Percentiles rank a stretch among this genome's conserved stretches.
Conservation (phyloP, 2,797 vertebrate species). For the Oreochromis grahami region DNA sequence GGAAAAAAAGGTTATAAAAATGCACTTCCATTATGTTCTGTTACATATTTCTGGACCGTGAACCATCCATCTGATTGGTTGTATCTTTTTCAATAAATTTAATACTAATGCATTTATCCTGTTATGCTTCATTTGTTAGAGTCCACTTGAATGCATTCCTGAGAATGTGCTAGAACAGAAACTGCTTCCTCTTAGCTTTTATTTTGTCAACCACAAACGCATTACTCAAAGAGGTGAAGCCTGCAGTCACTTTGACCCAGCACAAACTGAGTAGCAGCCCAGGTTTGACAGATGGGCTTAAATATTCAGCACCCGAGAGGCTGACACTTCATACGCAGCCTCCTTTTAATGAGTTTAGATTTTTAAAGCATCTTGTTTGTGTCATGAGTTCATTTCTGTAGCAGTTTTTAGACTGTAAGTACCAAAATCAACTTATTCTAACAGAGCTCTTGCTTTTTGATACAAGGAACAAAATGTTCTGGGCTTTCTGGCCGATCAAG, state of each 20-base stretch:
- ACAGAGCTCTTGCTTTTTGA: not conserved
- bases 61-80: slow-evolving; percentile 76
- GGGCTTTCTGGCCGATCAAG: not conserved
- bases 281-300: not conserved
- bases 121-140: not conserved
- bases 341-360: not conserved
- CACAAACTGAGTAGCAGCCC: not conserved
- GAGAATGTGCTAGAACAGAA: not conserved
- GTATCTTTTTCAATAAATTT: slow-evolving; percentile 84
- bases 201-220: not conserved
- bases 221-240: not conserved
- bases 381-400: not conserved
- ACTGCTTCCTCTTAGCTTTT: not conserved
- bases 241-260: not conserved
- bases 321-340: not conserved
- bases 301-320: not conserved
- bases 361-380: not conserved
- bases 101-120: slow-evolving; percentile 74
- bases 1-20: slow-evolving; percentile 49
- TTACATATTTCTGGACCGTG: slow-evolving; percentile 75
- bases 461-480: not conserved
- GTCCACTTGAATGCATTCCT: not conserved
- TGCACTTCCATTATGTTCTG: slow-evolving; percentile 67
- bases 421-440: not conserved
- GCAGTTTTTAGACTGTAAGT: not conserved